Evolutionary conservation across 2,113 vertebrate species (phyloP).

Genomic region (Dunckerocampus dactyliophorus): DNA sequence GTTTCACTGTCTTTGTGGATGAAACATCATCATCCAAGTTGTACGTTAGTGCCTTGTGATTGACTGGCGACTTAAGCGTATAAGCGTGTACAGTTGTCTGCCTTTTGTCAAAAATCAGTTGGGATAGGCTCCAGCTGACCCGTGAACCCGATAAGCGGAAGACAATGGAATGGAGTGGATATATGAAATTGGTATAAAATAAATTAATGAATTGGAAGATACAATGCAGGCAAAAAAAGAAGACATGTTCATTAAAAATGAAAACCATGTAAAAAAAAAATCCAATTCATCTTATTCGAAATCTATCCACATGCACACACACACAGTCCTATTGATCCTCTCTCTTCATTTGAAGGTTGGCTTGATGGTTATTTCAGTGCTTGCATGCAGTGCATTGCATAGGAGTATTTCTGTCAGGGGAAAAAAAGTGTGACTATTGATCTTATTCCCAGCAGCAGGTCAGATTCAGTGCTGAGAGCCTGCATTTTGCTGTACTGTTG

Average conservation of each 20-base stretch:
- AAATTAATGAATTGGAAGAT: no score
- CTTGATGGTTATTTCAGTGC: slow-evolving; percentile 51
- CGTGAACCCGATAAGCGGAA: no score
- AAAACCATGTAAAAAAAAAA: background rate
- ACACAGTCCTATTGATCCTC: slow-evolving; percentile 40
- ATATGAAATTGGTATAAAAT: no score
- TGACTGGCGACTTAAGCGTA: no score
- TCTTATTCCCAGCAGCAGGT: slow-evolving; percentile 48
- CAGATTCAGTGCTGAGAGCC: slow-evolving; percentile 24
- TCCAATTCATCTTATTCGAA: background rate
- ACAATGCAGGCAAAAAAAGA: background rate
- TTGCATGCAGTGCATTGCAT: slow-evolving; percentile 30
- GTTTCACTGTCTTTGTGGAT: background rate
- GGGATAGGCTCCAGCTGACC: no score
- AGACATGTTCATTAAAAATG: background rate
- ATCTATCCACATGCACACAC: slow-evolving; percentile 13
- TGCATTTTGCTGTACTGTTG: slow-evolving; percentile 8
- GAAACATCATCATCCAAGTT: no score
- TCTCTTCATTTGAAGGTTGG: slow-evolving; percentile 39
- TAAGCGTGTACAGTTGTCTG: no score
- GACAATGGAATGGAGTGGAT: no score
- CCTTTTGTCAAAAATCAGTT: no score
- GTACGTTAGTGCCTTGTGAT: no score
- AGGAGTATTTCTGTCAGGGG: slow-evolving; percentile 38
- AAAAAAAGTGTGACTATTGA: slow-evolving; percentile 49